Evolutionary conservation across 2,113 vertebrate genomes (phyloP).

Genomic region (Eudyptes chrysolophus): DNA sequence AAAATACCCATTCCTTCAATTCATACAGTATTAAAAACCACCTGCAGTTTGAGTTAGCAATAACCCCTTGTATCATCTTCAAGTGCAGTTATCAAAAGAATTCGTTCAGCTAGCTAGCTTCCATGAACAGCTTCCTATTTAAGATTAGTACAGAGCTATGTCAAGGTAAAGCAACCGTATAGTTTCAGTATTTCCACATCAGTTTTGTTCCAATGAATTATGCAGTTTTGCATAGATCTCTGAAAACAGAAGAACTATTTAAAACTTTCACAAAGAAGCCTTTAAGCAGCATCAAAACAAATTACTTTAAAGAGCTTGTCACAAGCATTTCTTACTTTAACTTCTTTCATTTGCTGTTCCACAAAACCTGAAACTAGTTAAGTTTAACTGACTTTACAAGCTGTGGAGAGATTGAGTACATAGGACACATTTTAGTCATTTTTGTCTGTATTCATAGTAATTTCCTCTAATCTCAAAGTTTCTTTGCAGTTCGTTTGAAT

Average conservation of each 20-base stretch:
- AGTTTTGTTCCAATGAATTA: background rate
- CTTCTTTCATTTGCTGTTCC: conserved; percentile 50
- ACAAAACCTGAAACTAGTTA: conserved; percentile 40
- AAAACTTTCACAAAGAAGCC: conserved; percentile 61
- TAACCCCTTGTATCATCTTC: background rate
- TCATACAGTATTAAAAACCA: background rate
- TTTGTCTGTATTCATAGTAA: background rate
- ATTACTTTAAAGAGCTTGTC: conserved; percentile 51
- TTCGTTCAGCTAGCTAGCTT: background rate
- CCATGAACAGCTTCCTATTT: background rate
- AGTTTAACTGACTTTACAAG: conserved; percentile 63
- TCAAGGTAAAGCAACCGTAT: background rate
- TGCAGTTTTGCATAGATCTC: background rate
- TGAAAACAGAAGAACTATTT: conserved; percentile 46
- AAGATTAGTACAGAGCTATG: background rate
- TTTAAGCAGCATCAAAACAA: conserved; percentile 63
- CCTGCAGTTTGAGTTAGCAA: background rate
- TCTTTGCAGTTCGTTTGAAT: conserved; percentile 20
- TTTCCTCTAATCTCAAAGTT: conserved; percentile 31
- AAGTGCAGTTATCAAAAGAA: background rate
- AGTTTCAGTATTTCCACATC: background rate
- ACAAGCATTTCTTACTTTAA: conserved; percentile 30
- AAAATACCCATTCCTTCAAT: background rate
- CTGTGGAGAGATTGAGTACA: conserved; percentile 41
- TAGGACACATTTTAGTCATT: background rate